phyloP scores from a whole-genome alignment of 2,797 vertebrate species.

The Anableps anableps region DNA sequence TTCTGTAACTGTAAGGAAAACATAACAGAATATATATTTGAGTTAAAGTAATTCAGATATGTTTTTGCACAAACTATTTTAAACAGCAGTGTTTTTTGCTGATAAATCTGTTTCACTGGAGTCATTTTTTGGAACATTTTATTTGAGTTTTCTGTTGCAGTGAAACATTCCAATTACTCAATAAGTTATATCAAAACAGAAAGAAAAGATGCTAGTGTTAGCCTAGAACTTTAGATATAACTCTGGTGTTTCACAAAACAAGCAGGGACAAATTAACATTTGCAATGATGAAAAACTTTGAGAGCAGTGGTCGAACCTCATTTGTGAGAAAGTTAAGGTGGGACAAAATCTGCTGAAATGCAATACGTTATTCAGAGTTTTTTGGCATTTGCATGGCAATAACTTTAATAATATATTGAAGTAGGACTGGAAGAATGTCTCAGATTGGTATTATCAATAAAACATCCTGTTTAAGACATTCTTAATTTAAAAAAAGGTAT shows the following conservation, averaged over 20 bases:
- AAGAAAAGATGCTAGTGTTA: background rate
- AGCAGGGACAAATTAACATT: background rate
- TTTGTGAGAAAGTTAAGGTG: too few species aligned
- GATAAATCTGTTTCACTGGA: too few species aligned
- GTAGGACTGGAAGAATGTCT: background rate
- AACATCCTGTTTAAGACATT: too few species aligned
- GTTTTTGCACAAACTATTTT: too few species aligned
- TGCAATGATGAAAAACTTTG: too few species aligned
- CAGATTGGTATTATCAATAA: too few species aligned
- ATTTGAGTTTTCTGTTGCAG: too few species aligned
- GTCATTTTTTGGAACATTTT: too few species aligned
- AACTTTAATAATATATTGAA: background rate
- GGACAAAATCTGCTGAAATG: background rate
- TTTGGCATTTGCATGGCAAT: background rate
- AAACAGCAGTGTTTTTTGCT: too few species aligned
- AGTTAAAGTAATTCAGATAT: too few species aligned
- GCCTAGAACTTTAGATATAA: background rate
- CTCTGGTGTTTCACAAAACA: background rate
- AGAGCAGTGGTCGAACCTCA: too few species aligned
- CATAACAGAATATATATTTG: too few species aligned
- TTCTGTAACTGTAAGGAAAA: conserved; percentile 13
- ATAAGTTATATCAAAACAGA: background rate
- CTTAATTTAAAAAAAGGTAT: background rate
- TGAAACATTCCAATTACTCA: background rate
- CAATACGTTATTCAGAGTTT: background rate